Evolutionary conservation across 2,113 vertebrate genomes (phyloP).

Genomic region (Caretta caretta): DNA sequence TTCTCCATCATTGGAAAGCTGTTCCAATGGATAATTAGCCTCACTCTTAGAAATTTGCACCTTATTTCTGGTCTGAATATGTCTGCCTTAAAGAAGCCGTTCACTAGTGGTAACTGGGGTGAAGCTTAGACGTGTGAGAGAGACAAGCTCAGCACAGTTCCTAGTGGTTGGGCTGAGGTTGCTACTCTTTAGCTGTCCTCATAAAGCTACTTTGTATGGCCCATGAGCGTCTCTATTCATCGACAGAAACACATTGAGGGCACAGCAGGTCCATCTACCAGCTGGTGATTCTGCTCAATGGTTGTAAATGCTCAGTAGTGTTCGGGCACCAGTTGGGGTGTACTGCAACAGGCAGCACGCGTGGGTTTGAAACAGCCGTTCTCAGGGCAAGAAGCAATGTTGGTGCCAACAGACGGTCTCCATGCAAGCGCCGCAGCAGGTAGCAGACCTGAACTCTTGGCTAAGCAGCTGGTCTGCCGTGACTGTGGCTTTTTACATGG

Average conservation of each 20-base stretch:
- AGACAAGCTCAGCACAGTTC: not conserved
- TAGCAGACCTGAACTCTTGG: not conserved
- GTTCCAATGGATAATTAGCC: not conserved
- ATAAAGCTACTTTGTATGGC: not conserved
- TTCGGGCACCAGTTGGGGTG: not conserved
- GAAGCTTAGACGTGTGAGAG: not conserved
- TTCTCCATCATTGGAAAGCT: not conserved
- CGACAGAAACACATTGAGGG: accelerated
- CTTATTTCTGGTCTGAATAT: not conserved
- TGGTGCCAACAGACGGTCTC: not conserved
- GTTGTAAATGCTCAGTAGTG: not conserved
- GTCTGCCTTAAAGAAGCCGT: not conserved
- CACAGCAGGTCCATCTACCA: not conserved
- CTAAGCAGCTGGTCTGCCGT: not conserved
- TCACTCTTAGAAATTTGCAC: not conserved
- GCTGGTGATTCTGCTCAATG: not conserved
- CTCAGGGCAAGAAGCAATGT: not conserved
- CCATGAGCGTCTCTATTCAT: accelerated
- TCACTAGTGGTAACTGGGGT: not conserved
- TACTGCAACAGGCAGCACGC: not conserved
- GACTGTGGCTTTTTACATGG: not conserved
- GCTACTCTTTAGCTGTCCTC: accelerated
- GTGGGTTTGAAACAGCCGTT: not conserved
- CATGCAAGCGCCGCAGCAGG: not conserved
- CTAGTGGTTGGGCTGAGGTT: accelerated